Percentiles rank a stretch among this genome's conserved stretches.
phyloP scores from a whole-genome alignment of 2,888 invertebrate species.

The Perithous albicinctus region DNA sequence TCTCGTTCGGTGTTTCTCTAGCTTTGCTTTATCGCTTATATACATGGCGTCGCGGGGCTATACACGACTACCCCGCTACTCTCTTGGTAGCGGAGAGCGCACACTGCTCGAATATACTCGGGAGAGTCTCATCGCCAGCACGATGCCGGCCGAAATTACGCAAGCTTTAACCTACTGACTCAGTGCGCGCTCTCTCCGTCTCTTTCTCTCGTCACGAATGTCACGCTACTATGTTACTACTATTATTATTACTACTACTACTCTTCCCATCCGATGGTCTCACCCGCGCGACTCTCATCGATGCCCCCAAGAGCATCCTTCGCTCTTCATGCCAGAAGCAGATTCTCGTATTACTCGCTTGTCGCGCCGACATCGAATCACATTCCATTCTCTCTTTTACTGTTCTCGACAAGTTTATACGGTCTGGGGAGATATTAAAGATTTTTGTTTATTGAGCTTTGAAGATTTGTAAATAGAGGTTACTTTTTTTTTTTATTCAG shows the following conservation, averaged over 20 bases:
- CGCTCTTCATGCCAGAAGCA: constrained; percentile 1
- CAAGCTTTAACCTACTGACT: constrained; percentile 80
- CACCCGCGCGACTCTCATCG: background rate
- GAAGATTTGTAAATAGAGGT: background rate
- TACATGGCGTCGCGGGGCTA: constrained; percentile 27
- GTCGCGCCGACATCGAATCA: constrained; percentile 5
- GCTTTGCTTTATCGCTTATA: constrained; percentile 18
- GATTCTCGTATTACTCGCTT: constrained; percentile 12
- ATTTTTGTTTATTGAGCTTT: background rate
- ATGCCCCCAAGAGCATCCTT: constrained; percentile 1
- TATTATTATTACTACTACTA: no score
- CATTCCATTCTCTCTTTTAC: background rate
- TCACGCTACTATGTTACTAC: constrained; percentile 39
- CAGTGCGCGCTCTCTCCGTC: no score
- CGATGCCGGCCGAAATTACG: constrained; percentile 74
- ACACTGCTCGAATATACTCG: constrained; percentile 29
- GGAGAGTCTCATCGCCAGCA: background rate
- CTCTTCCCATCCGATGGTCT: background rate
- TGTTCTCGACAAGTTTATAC: background rate
- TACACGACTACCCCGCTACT: no score
- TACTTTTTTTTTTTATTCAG: no score
- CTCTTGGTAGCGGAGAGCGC: constrained; percentile 58
- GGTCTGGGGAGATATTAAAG: no score
- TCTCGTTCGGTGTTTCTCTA: constrained; percentile 32
- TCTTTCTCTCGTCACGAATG: constrained; percentile 64